Conservation (phyloP, 2,797 vertebrate species). For the Onychomys leucogaster region DNA sequence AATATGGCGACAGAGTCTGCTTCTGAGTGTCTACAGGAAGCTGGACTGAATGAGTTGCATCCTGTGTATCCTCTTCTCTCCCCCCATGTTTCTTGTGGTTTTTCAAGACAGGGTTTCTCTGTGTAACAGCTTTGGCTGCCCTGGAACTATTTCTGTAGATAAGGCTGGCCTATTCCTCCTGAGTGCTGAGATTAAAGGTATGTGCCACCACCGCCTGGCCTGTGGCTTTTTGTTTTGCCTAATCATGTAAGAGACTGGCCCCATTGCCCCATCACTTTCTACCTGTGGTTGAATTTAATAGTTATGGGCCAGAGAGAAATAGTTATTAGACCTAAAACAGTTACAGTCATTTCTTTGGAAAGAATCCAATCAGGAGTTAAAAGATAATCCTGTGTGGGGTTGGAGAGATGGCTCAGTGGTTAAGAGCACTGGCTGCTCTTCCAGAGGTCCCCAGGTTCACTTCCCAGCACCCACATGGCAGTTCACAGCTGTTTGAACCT, state of each 20-base stretch:
- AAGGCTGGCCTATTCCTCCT: neutral
- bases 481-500: neutral
- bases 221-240: neutral
- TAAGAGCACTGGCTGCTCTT: neutral
- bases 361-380: neutral
- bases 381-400: neutral
- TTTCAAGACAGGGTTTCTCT: neutral
- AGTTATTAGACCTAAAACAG: slow-evolving; percentile 17
- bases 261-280: neutral
- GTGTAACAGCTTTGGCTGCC: neutral
- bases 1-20: neutral
- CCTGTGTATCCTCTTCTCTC: neutral
- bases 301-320: neutral
- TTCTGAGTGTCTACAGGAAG: neutral
- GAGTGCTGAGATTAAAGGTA: neutral
- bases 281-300: neutral
- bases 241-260: neutral
- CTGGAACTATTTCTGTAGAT: neutral
- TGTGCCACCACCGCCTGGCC: too few relatives aligned
- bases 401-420: neutral
- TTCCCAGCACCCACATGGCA: too few relatives aligned
- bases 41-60: neutral
- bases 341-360: neutral
- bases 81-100: too few relatives aligned
- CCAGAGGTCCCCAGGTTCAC: too few relatives aligned